These are phyloP conservation scores for Ceratina japonica DNA, from an alignment of 1,140 invertebrate genomes.

Conservation along the genomic window DNA sequence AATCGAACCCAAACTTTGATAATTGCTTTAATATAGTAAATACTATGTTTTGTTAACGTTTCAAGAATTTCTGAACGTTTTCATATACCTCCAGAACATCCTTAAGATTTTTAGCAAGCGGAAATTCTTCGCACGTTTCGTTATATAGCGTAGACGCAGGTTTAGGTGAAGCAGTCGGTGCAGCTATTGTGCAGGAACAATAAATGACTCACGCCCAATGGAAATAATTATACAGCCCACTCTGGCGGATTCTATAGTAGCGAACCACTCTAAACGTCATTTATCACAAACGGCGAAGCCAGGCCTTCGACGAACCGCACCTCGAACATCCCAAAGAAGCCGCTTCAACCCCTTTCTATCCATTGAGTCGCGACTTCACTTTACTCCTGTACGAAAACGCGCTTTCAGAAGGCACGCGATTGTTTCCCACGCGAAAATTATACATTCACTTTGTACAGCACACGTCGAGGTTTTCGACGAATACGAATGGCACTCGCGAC, in stretches of 20 bases:
- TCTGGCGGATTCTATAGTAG: not conserved
- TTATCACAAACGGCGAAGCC: not conserved
- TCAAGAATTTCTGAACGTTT: too few species aligned
- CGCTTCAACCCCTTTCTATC: not conserved
- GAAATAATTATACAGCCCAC: slow-evolving; percentile 8
- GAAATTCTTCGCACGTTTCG: too few species aligned
- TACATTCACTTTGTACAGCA: not conserved
- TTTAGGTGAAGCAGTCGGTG: not conserved
- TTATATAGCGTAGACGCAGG: not conserved
- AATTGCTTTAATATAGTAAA: too few species aligned
- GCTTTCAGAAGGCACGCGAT: not conserved
- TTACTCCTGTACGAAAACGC: not conserved
- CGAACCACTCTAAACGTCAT: not conserved
- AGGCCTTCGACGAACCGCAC: not conserved
- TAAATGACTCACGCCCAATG: slow-evolving; percentile 12
- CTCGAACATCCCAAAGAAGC: not conserved
- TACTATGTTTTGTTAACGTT: too few species aligned
- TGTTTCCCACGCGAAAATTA: slow-evolving; percentile 4
- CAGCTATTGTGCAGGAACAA: slow-evolving; percentile 4
- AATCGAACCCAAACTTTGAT: too few species aligned
- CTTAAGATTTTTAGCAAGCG: too few species aligned
- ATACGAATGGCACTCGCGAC: not conserved
- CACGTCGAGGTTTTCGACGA: not conserved
- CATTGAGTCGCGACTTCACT: not conserved
- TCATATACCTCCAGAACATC: too few species aligned